Evolutionary conservation across 2,113 vertebrate species (phyloP).

Genomic region (Dasyornis broadbenti): DNA sequence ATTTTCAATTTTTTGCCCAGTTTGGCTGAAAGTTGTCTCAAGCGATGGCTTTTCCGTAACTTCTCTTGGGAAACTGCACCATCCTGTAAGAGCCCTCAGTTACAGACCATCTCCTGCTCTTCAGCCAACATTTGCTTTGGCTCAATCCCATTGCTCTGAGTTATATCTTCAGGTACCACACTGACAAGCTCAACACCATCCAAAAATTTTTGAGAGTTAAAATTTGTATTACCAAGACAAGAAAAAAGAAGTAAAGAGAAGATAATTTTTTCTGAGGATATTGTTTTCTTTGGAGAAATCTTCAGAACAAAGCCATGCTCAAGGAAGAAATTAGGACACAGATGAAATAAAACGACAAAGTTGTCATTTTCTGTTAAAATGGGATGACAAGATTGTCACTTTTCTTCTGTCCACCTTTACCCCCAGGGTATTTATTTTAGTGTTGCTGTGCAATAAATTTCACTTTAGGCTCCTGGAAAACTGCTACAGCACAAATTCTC

Average conservation of each 20-base stretch:
- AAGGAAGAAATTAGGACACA: neutral
- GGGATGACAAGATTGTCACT: neutral
- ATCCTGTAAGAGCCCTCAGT: neutral
- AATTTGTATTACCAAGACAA: neutral
- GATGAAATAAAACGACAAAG: neutral
- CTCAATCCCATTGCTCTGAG: conserved; percentile 2
- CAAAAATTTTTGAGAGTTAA: neutral
- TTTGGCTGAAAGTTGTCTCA: neutral
- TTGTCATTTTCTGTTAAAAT: neutral
- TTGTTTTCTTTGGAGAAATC: neutral
- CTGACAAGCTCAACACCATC: neutral
- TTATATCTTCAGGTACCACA: neutral
- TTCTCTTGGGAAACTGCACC: neutral
- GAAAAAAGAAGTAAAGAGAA: neutral
- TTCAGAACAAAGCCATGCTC: neutral
- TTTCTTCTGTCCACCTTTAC: neutral
- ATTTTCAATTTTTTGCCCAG: neutral
- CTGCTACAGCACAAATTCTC: neutral
- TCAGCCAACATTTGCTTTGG: conserved; percentile 21
- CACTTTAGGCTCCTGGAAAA: neutral
- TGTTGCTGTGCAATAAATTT: neutral
- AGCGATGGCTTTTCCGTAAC: neutral
- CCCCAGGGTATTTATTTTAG: neutral
- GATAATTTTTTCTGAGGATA: neutral
- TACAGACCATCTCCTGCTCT: neutral